phyloP scores from a whole-genome alignment of 2,888 invertebrate species.

The Euzetes globulus region DNA sequence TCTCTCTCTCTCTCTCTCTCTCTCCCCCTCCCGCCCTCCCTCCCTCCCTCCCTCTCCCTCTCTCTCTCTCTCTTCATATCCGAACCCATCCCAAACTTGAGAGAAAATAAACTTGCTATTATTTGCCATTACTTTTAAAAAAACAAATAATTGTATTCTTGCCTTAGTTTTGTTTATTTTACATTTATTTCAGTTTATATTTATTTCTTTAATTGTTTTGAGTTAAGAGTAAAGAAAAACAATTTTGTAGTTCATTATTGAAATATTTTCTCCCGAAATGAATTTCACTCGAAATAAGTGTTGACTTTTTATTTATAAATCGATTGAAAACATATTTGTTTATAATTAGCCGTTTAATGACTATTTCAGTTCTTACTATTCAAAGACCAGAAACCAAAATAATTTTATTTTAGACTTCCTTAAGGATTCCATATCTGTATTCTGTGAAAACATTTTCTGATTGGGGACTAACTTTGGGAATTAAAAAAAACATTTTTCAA shows the following conservation, averaged over 20 bases:
- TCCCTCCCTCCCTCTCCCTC: no score
- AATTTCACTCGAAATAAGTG: background rate
- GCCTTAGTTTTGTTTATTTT: no score
- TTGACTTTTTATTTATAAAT: conserved; percentile 11
- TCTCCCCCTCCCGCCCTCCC: no score
- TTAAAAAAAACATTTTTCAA: background rate
- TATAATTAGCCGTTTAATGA: conserved; percentile 2
- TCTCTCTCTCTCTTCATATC: no score
- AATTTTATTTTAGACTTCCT: background rate
- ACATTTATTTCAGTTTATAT: background rate
- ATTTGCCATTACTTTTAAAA: no score
- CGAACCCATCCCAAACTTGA: no score
- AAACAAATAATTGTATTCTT: no score
- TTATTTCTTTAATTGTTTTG: background rate
- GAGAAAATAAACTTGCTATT: no score
- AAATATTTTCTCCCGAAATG: background rate
- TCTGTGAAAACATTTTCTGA: background rate
- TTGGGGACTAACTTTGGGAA: background rate
- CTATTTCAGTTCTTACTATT: background rate
- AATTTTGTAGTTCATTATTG: background rate
- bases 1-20: no score
- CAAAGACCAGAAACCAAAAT: background rate
- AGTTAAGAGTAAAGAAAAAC: background rate
- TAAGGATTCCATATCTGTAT: background rate
- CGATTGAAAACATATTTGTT: background rate